phyloP scores from a whole-genome alignment of 2,888 invertebrate genomes.

The Stenodema calcarata region DNA sequence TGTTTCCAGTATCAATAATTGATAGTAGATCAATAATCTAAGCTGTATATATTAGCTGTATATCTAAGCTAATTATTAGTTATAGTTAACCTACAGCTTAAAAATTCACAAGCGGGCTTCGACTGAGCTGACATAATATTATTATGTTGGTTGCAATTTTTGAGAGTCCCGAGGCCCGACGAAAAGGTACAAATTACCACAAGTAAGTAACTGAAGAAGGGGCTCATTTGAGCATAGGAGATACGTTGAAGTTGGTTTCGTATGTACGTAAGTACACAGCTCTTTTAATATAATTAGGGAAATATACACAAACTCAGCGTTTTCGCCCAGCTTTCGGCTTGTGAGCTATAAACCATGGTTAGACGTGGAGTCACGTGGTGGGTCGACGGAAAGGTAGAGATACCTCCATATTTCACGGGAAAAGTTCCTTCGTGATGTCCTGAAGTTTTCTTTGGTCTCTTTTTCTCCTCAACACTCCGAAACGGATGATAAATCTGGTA shows the following conservation, averaged over 20 bases:
- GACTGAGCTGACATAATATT: too few relatives aligned
- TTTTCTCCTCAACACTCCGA: neutral
- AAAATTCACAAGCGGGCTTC: too few relatives aligned
- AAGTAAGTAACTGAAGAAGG: neutral
- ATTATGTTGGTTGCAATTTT: too few relatives aligned
- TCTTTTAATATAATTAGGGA: neutral
- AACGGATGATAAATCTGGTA: neutral
- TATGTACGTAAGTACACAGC: neutral
- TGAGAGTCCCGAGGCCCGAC: too few relatives aligned
- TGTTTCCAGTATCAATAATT: too few relatives aligned
- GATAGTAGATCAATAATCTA: too few relatives aligned
- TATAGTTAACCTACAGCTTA: too few relatives aligned
- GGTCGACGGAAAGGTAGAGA: neutral
- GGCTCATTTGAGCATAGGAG: neutral
- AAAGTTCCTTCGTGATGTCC: conserved; percentile 1
- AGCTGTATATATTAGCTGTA: too few relatives aligned
- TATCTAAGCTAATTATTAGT: too few relatives aligned
- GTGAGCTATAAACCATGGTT: conserved; percentile 4
- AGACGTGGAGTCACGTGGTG: conserved; percentile 23
- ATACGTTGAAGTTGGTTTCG: neutral
- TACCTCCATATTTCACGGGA: conserved; percentile 4
- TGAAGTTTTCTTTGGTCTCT: neutral
- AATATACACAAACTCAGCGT: neutral
- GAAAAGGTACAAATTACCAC: neutral
- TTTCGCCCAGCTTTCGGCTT: neutral